A percentile compares a stretch with the other conserved stretches of the same genome.
Evolutionary conservation across 2,888 invertebrate genomes (phyloP).

Genomic region (Deroplatys truncata): DNA sequence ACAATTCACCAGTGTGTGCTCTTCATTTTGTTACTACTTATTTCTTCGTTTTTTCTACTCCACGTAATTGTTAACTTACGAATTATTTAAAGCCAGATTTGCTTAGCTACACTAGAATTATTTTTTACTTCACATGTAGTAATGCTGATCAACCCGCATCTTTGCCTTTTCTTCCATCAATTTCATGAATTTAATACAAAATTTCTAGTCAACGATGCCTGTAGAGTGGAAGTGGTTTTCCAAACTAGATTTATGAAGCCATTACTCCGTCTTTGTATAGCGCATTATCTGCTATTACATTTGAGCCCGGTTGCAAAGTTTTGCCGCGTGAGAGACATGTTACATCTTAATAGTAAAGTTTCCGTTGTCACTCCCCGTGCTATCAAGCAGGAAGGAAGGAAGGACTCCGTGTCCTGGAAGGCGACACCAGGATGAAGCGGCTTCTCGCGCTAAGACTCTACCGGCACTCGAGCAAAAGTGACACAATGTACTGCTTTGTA

Average conservation of each 20-base stretch:
- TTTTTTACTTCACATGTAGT: too few species aligned
- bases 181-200: not conserved
- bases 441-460: not conserved
- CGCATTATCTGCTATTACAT: slow-evolving; percentile 3
- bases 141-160: too few species aligned
- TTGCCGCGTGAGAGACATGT: not conserved
- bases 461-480: not conserved
- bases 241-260: not conserved
- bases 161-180: not conserved
- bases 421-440: not conserved
- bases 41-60: too few species aligned
- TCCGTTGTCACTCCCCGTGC: not conserved
- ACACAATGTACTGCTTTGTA: not conserved
- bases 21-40: too few species aligned
- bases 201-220: not conserved
- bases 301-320: not conserved
- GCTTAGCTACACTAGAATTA: too few species aligned
- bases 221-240: not conserved
- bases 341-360: slow-evolving; percentile 15
- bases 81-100: too few species aligned
- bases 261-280: not conserved
- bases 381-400: not conserved
- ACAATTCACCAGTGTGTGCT: too few species aligned
- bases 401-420: slow-evolving; percentile 5
- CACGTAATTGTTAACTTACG: too few species aligned